Percentiles rank a stretch among this genome's conserved stretches.
Evolutionary conservation across 2,113 vertebrate genomes (phyloP).

Genomic region (Oryzias celebensis): DNA sequence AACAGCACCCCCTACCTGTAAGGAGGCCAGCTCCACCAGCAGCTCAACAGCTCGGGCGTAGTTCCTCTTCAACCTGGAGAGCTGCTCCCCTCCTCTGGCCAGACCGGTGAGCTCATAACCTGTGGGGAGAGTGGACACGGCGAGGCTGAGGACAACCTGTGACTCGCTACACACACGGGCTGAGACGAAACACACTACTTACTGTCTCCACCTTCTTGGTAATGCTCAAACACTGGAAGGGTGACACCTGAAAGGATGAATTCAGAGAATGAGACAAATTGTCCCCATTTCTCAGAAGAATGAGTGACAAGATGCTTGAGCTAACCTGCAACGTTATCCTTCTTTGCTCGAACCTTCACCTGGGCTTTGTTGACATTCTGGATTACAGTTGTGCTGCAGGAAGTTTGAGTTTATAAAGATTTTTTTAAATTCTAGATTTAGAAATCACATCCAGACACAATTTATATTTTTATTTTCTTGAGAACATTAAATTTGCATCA

Average conservation of each 20-base stretch:
- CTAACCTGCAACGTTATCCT: slow-evolving; percentile 96
- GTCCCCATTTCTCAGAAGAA: not conserved
- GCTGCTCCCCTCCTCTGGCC: slow-evolving; percentile 94
- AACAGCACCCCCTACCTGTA: slow-evolving; percentile 83
- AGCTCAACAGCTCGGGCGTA: slow-evolving; percentile 98
- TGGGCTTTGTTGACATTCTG: slow-evolving; percentile 99
- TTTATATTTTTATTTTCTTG: no score
- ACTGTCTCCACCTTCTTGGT: slow-evolving; percentile 98
- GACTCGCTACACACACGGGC: not conserved
- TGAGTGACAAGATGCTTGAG: not conserved
- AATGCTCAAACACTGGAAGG: slow-evolving; percentile 96
- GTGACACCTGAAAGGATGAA: slow-evolving; percentile 84
- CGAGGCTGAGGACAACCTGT: not conserved
- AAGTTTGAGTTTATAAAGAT: slow-evolving; percentile 20
- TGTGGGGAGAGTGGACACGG: slow-evolving; percentile 44
- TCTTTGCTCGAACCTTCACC: slow-evolving; percentile 96
- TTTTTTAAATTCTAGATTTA: not conserved
- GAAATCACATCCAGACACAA: no score
- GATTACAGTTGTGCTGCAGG: slow-evolving; percentile 91
- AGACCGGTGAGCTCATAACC: slow-evolving; percentile 97
- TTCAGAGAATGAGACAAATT: not conserved
- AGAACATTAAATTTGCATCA: no score
- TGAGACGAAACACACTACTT: slow-evolving; percentile 66
- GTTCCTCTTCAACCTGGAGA: slow-evolving; percentile 97
- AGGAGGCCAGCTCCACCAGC: slow-evolving; percentile 94